Percentiles rank a stretch among this genome's conserved stretches.
These are phyloP conservation scores for Hyppa rectilinea DNA, from an alignment of 2,888 invertebrate genomes.

Conservation along the genomic window DNA sequence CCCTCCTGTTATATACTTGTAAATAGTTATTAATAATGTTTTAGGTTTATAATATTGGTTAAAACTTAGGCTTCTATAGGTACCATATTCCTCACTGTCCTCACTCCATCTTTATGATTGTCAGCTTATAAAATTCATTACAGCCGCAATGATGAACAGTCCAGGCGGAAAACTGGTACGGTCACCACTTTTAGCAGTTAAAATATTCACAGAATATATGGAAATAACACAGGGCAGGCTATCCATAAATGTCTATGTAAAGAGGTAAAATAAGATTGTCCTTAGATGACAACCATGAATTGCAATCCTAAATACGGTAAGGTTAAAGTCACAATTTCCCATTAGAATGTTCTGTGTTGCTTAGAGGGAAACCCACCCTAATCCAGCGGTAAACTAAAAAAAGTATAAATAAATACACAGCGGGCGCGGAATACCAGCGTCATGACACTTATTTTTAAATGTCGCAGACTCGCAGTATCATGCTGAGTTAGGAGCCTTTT, in stretches of 20 bases:
- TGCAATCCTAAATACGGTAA: neutral
- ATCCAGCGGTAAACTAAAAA: neutral
- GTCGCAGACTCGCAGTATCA: too few relatives aligned
- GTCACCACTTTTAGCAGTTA: neutral
- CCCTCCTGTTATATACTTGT: too few relatives aligned
- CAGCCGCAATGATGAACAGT: neutral
- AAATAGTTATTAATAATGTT: too few relatives aligned
- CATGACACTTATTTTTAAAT: too few relatives aligned
- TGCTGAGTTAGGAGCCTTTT: too few relatives aligned
- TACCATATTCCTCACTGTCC: slow-evolving; percentile 1
- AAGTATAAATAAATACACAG: too few relatives aligned
- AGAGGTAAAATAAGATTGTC: neutral
- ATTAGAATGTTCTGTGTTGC: slow-evolving; percentile 7
- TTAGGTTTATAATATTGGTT: too few relatives aligned
- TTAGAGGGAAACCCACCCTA: neutral
- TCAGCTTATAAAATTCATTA: slow-evolving; percentile 1
- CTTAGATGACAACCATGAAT: neutral
- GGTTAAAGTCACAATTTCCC: neutral
- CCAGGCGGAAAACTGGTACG: neutral
- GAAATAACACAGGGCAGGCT: slow-evolving; percentile 14
- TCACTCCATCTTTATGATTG: neutral
- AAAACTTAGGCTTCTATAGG: too few relatives aligned
- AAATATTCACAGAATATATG: slow-evolving; percentile 2
- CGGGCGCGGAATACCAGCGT: too few relatives aligned
- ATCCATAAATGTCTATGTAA: neutral